Evolutionary conservation across 2,797 vertebrate genomes (phyloP).

Genomic region (Enteromius radiatus): DNA sequence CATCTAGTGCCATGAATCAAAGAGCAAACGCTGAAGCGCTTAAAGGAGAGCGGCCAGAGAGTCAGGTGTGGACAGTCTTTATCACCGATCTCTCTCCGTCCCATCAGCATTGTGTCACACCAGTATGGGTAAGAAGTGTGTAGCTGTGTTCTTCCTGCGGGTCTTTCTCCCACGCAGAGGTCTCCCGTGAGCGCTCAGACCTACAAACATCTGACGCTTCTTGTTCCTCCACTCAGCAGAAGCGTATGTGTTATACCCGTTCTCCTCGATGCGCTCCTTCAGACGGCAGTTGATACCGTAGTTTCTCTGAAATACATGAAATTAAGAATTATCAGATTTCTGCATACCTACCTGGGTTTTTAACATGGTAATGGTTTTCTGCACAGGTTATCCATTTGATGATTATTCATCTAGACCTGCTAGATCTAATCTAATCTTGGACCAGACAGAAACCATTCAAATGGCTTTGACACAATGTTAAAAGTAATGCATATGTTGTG

Average conservation of each 20-base stretch:
- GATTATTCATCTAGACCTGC: neutral
- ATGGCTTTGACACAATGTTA: neutral
- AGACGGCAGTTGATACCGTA: constrained; percentile 92
- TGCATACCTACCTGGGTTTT: too few relatives aligned
- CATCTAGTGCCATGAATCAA: neutral
- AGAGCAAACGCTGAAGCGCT: neutral
- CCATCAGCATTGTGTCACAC: constrained; percentile 70
- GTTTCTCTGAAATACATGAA: constrained; percentile 79
- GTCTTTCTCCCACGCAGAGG: constrained; percentile 91
- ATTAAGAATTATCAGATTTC: neutral
- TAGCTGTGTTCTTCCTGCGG: constrained; percentile 91
- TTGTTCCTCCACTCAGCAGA: constrained; percentile 93
- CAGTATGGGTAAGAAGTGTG: constrained; percentile 91
- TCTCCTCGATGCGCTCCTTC: constrained; percentile 97
- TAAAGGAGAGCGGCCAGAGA: neutral
- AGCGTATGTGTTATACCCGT: constrained; percentile 95
- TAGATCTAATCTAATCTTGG: neutral
- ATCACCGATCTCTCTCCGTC: neutral
- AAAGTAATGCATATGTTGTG: neutral
- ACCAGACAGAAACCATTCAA: neutral
- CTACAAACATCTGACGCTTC: constrained; percentile 94
- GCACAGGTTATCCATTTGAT: neutral
- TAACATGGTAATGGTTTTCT: too few relatives aligned
- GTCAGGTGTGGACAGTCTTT: neutral
- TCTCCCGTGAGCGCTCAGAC: constrained; percentile 89